Percentiles rank a stretch among this genome's conserved stretches.
These are phyloP conservation scores for Drosophila punjabiensis DNA, from an alignment of 1,140 invertebrate species.

Conservation along the genomic window DNA sequence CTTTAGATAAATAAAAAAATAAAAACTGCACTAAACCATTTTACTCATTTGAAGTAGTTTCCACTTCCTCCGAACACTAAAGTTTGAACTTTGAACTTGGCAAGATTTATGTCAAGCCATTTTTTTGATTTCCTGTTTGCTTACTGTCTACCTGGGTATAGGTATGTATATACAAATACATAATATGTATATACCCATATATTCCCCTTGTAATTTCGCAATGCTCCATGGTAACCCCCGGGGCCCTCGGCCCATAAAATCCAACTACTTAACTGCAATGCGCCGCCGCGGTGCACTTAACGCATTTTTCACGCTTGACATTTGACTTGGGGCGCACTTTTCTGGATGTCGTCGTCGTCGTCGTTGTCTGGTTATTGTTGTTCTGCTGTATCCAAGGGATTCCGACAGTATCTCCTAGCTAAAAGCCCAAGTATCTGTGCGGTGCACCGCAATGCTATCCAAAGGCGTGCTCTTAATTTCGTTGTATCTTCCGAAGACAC, in stretches of 20 bases:
- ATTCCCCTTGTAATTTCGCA: conserved; percentile 46
- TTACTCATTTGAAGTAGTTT: no score
- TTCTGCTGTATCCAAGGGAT: conserved; percentile 19
- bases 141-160: conserved; percentile 22
- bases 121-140: conserved; percentile 22
- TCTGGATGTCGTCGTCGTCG: conserved; percentile 51
- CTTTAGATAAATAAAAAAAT: no score
- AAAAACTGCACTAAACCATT: no score
- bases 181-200: not conserved
- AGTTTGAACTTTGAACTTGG: conserved; percentile 12
- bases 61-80: not conserved
- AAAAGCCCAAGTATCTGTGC: conserved; percentile 29
- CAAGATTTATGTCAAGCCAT: conserved; percentile 32
- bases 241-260: conserved; percentile 60
- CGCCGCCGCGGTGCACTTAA: conserved; percentile 78
- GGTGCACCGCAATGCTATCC: conserved; percentile 40
- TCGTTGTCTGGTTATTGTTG: conserved; percentile 27
- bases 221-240: conserved; percentile 47
- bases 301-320: conserved; percentile 85
- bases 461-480: conserved; percentile 68
- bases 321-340: conserved; percentile 83
- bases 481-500: conserved; percentile 33
- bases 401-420: conserved; percentile 19
- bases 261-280: conserved; percentile 78
- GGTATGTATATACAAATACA: conserved; percentile 2